phyloP scores from a whole-genome alignment of 2,113 vertebrate genomes.

The Callaeas wilsoni region DNA sequence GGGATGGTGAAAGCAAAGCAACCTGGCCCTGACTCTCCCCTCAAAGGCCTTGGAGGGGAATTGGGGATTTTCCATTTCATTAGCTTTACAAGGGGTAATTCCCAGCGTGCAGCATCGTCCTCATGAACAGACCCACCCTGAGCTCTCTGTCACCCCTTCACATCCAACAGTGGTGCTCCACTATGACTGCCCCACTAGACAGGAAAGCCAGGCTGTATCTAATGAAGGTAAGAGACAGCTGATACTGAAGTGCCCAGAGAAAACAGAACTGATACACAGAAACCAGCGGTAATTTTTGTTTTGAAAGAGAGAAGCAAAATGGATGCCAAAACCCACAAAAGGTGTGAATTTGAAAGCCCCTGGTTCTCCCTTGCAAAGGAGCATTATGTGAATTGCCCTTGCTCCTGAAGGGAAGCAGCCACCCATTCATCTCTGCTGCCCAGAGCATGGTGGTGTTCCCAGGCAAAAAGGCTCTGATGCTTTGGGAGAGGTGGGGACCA shows the following conservation, averaged over 20 bases:
- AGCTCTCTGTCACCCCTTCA: neutral
- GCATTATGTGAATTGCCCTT: neutral
- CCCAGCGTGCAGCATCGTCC: neutral
- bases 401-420: neutral
- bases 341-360: neutral
- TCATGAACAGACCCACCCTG: neutral
- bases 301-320: neutral
- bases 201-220: neutral
- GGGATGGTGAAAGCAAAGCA: neutral
- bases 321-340: neutral
- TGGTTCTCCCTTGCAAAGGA: neutral
- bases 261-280: neutral
- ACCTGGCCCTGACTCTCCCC: neutral
- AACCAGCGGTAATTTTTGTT: neutral
- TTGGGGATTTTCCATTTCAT: conserved; percentile 48
- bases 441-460: neutral
- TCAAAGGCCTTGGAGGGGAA: neutral
- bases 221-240: neutral
- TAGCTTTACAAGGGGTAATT: conserved; percentile 52
- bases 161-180: neutral
- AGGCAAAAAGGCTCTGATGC: neutral
- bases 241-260: neutral
- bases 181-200: neutral
- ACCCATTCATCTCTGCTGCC: fast-evolving
- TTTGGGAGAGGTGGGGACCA: neutral